A percentile compares a stretch with the other conserved stretches of the same genome.
Conservation (phyloP, 2,113 vertebrate species). For the Mandrillus leucophaeus region DNA sequence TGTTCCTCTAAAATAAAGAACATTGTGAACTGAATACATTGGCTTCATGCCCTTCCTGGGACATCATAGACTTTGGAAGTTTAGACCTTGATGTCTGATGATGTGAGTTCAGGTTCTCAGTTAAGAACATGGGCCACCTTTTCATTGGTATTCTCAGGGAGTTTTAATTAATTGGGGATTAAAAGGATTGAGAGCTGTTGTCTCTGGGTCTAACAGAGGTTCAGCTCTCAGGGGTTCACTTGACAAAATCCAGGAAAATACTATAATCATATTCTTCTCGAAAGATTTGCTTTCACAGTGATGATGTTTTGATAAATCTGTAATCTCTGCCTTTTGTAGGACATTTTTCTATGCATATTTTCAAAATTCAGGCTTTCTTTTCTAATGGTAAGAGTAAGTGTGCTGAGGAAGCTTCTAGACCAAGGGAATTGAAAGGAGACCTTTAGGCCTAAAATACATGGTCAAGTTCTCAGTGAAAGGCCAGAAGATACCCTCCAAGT, state of each 20-base stretch:
- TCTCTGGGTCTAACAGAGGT: not conserved
- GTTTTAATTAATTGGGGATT: slow-evolving; percentile 74
- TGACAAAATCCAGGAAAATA: slow-evolving; percentile 40
- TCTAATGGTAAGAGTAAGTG: not conserved
- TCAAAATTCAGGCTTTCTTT: not conserved
- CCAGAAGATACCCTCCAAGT: not conserved
- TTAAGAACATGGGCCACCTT: not conserved
- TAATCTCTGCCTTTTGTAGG: not conserved
- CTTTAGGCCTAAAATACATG: not conserved
- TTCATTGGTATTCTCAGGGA: not conserved
- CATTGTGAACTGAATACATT: not conserved
- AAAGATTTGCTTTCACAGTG: not conserved
- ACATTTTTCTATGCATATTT: not conserved
- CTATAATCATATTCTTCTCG: not conserved
- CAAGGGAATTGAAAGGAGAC: not conserved
- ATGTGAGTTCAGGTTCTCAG: slow-evolving; percentile 44
- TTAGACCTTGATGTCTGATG: slow-evolving; percentile 11
- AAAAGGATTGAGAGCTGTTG: slow-evolving; percentile 16
- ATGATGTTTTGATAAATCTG: not conserved
- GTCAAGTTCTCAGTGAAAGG: not conserved
- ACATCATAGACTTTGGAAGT: not conserved
- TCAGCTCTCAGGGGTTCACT: slow-evolving; percentile 3
- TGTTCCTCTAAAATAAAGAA: slow-evolving; percentile 9
- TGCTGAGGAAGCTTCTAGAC: not conserved
- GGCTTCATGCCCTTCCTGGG: not conserved